These are phyloP conservation scores for Alectoris magna DNA, from an alignment of 2,797 vertebrate genomes.

Conservation along the genomic window DNA sequence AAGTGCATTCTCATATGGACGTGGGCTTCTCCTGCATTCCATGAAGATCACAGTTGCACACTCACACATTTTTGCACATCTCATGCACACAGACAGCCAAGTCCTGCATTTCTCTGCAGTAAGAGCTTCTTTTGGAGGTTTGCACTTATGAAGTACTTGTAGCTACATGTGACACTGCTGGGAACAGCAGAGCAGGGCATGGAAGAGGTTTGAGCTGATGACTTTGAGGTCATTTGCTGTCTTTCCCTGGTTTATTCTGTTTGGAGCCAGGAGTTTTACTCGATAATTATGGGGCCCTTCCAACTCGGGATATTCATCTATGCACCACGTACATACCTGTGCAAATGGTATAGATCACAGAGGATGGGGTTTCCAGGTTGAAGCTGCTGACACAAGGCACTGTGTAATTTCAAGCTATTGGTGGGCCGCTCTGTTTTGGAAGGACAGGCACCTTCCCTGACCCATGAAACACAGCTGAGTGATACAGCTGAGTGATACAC, in stretches of 20 bases:
- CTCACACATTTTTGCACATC: neutral
- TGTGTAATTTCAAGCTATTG: neutral
- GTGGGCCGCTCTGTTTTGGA: neutral
- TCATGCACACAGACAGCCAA: rapidly evolving
- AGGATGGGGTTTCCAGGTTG: neutral
- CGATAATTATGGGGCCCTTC: too few relatives aligned
- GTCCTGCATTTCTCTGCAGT: neutral
- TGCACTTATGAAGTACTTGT: neutral
- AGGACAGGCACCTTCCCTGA: neutral
- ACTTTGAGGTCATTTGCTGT: neutral
- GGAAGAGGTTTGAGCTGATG: neutral
- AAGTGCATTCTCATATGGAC: neutral
- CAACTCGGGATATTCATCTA: too few relatives aligned
- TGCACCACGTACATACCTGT: neutral
- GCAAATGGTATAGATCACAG: neutral
- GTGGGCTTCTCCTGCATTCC: neutral
- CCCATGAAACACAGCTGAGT: neutral
- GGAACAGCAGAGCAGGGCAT: neutral
- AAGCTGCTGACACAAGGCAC: neutral
- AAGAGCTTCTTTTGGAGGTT: neutral
- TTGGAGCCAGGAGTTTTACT: too few relatives aligned
- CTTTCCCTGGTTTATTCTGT: neutral
- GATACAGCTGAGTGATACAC: neutral
- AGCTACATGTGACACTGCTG: neutral
- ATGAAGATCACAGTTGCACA: neutral